Base-by-base conservation (phyloP, 2,888 invertebrate species). In the Plagiodera versicolora region DNA sequence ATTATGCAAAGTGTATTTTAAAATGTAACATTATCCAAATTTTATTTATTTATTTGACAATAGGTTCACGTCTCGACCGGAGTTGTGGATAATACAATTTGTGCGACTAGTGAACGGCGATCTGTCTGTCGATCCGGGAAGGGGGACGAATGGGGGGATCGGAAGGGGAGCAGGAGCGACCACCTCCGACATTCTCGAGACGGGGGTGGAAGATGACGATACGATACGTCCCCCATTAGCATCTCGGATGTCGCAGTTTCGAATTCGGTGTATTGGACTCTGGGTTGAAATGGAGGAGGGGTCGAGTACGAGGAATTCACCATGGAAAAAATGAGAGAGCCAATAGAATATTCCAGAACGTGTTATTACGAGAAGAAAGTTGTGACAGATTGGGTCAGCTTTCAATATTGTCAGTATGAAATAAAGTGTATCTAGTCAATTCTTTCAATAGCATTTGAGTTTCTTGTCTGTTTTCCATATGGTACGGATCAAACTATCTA, bases 41-140 rank as follows among this genome's bases (percentile, higher is more conserved):
- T 77, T 79, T 79, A 80, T 79, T 80, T 80, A 80, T 81, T 79
- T 80, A 79, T 80, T 81, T 81, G 79, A 79, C 79, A 81, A 81
- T 80, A 80, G 80, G 79, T 79, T 80, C 81, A 81, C 81, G 81
- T 81, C 78, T 75, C 58, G 69, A 64, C 72, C 70, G 72, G 74
- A 77, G 77, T 76, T 76, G 78, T 71, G 77, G 78, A 78, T 80
- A 80, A 80, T 79, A 75, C 74, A 79, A 80, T 80, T 80, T 80
- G n/a, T n/a, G 78, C 75, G 78, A 77, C 77, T 77, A 77, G 77
- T 76, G 79, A 77, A 73, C 75, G 78, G 77, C 79, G 78, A 80
- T 80, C 79, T 77, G 77, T 78, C 79, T 70, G 72, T 68, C 65
- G 67, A 67, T 66, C 66, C 65, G 59, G 67, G 71, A 72, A 71